Percentiles rank a stretch among this genome's conserved stretches.
These are phyloP conservation scores for Petrocephalus microphthalmus DNA, from an alignment of 2,113 vertebrate genomes.

Conservation along the genomic window DNA sequence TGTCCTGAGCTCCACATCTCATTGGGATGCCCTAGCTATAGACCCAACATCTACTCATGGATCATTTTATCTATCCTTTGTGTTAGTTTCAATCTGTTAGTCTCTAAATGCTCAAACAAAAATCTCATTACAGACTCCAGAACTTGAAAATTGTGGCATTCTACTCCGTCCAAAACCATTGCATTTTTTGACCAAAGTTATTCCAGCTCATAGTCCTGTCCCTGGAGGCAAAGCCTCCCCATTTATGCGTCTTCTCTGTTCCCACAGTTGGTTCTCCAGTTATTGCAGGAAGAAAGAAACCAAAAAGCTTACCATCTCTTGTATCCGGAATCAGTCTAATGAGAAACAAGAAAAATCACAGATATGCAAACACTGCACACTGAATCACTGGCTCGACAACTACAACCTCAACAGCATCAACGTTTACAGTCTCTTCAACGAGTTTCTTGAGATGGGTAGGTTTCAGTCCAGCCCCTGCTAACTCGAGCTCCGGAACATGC, in stretches of 20 bases:
- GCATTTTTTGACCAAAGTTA: background rate
- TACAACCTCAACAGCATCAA: constrained; percentile 65
- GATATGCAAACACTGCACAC: constrained; percentile 55
- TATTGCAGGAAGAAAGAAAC: background rate
- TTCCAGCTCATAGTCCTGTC: background rate
- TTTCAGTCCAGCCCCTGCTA: constrained; percentile 14
- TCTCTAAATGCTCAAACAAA: background rate
- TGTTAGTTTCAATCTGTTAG: background rate
- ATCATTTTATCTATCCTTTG: background rate
- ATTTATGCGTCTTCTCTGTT: background rate
- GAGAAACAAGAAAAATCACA: constrained; percentile 26
- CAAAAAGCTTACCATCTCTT: constrained; percentile 54
- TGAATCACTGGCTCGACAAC: constrained; percentile 67
- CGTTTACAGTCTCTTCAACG: constrained; percentile 78
- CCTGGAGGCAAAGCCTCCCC: background rate
- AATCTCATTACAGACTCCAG: background rate
- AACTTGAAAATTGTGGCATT: background rate
- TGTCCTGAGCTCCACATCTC: background rate
- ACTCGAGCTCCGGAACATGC: background rate
- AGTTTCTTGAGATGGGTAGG: constrained; percentile 90
- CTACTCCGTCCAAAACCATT: background rate
- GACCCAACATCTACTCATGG: background rate
- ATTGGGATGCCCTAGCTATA: background rate
- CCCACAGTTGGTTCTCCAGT: constrained; percentile 59
- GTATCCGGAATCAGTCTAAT: constrained; percentile 49